Conservation (phyloP, 2,888 invertebrate species). For the Megamerina dolium region DNA sequence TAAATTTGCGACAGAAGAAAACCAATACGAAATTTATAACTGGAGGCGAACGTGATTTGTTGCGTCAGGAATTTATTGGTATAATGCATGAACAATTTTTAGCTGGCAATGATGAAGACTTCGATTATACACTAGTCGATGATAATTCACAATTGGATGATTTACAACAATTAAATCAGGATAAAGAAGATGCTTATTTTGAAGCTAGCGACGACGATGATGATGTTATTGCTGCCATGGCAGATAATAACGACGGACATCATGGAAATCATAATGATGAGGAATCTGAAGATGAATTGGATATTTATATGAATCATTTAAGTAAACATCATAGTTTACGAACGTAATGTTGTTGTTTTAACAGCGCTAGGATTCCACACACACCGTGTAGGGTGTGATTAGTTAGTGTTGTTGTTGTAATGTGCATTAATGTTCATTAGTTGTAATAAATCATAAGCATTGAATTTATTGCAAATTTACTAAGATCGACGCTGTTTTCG, state of each 20-base stretch:
- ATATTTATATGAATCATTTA: conserved; percentile 63
- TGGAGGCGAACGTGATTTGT: conserved; percentile 58
- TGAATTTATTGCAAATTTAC: too few relatives aligned
- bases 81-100: conserved; percentile 82
- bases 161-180: conserved; percentile 64
- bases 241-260: too few relatives aligned
- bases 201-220: conserved; percentile 71
- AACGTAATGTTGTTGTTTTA: too few relatives aligned
- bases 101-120: conserved; percentile 72
- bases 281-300: conserved; percentile 60
- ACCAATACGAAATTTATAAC: conserved; percentile 47
- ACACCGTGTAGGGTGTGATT: too few relatives aligned
- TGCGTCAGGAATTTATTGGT: conserved; percentile 75
- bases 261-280: conserved; percentile 21
- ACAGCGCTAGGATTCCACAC: too few relatives aligned
- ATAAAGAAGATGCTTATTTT: conserved; percentile 88
- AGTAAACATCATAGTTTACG: conserved; percentile 37
- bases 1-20: conserved; percentile 18
- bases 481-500: too few relatives aligned
- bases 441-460: too few relatives aligned
- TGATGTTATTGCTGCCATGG: conserved; percentile 30
- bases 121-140: conserved; percentile 79
- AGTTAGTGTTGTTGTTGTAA: too few relatives aligned
- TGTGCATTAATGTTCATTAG: too few relatives aligned
- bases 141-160: conserved; percentile 75